Conservation (phyloP, 1,140 invertebrate genomes). For the Drosophila grimshawi region DNA sequence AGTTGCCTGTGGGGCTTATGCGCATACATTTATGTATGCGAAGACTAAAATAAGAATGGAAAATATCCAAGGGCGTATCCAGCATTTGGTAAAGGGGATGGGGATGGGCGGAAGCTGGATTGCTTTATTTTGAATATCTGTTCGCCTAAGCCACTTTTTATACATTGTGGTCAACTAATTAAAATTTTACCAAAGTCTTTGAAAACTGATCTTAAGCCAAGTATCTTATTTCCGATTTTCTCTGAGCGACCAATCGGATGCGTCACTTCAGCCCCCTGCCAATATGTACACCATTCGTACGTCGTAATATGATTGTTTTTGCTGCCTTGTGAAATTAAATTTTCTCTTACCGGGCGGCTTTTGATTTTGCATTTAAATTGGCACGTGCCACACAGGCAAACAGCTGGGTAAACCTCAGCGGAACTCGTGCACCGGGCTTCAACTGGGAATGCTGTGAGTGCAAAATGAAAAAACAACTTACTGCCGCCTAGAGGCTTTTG, state of each 20-base stretch:
- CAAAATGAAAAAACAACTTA: conserved; percentile 45
- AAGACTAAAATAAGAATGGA: conserved; percentile 17
- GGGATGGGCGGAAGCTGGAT: too few relatives aligned
- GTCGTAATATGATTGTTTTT: conserved; percentile 65
- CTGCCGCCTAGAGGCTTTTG: conserved; percentile 39
- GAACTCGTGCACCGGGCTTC: conserved; percentile 2
- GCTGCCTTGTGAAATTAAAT: conserved; percentile 74
- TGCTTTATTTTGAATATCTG: too few relatives aligned
- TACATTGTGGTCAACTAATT: too few relatives aligned
- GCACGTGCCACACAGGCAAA: conserved; percentile 65
- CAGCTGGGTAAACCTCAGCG: conserved; percentile 39
- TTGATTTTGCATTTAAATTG: conserved; percentile 80
- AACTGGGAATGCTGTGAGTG: background rate
- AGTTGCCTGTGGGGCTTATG: conserved; percentile 10
- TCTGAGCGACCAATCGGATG: too few relatives aligned
- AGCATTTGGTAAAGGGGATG: too few relatives aligned
- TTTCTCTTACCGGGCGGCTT: conserved; percentile 58
- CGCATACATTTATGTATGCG: conserved; percentile 18
- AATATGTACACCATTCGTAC: too few relatives aligned
- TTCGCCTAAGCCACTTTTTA: too few relatives aligned
- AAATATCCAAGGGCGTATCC: conserved; percentile 18
- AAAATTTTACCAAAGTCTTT: too few relatives aligned
- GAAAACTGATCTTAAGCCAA: too few relatives aligned
- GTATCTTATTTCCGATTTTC: too few relatives aligned
- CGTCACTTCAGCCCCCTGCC: too few relatives aligned